Base-by-base conservation (phyloP, 1,140 invertebrate species). In the Lordiphosa stackelbergi region DNA sequence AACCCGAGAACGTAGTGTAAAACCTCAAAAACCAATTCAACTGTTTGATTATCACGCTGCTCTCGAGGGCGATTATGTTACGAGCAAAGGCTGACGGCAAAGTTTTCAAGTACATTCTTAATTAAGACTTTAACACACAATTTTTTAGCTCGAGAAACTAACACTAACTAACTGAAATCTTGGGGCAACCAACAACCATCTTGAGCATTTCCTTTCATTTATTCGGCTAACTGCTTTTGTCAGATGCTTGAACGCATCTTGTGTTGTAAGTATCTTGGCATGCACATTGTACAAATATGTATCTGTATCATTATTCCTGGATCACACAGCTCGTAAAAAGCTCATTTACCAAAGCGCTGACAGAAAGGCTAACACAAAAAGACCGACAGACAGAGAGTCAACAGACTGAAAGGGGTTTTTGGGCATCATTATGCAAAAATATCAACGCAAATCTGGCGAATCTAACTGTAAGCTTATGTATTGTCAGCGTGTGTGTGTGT, bases 21-120 rank as follows among this genome's bases (percentile, higher is more conserved):
- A 79, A 71, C 75, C 70, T 71, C 66, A 73, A 63, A 73, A 79
- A 63, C 41, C 57, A 74, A 79, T 78, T 79, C 66, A 70, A 70
- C 60, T 73, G 66, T 62, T 49, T 60, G 75, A 79, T 70, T 79
- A 73, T 74, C 55, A 53, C 55, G 58, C 56, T 52, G 22, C 41
- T 35, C 36, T 2, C 19, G 9, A 38, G 16, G 7, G 22, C 31
- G 12, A 31, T 24, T 4, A 31, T 34, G 7, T 11, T 46, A 31
- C 24, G 24, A 2, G 10, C 7, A 34, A 10, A 19, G 24, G 24
- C 13, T 34, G 11, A 0, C 8, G 10, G 2, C 2, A 10, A 34
- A 46, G 43, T 34, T 43, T 43, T n/a, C 16, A 24, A 22, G 19
- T 10, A 22, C 4, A 22, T 10, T 5, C 5, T 19, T 8, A 22